Percentiles rank a stretch among this genome's conserved stretches.
These are phyloP conservation scores for Chinchilla lanigera DNA, from an alignment of 2,113 vertebrate genomes.

Conservation along the genomic window DNA sequence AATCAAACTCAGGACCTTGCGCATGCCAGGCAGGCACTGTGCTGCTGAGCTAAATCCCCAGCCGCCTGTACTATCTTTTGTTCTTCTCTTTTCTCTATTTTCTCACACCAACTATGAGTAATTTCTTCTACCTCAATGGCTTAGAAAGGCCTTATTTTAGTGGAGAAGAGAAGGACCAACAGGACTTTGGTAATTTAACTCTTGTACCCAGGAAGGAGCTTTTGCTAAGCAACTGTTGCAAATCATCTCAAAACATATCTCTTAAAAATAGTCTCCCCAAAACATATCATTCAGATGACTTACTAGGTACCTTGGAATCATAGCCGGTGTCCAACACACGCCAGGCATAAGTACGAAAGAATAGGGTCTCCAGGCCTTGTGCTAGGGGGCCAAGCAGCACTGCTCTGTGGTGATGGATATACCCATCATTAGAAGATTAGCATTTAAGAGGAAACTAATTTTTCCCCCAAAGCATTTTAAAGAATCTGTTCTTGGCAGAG, in stretches of 20 bases:
- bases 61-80: neutral
- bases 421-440: neutral
- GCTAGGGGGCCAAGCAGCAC: neutral
- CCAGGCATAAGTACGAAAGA: neutral
- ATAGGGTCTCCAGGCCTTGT: neutral
- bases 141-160: neutral
- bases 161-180: neutral
- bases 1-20: no score
- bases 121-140: neutral
- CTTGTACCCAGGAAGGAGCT: neutral
- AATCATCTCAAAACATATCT: neutral
- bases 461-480: neutral
- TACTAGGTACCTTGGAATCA: neutral
- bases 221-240: neutral
- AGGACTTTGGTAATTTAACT: neutral
- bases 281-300: neutral
- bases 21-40: no score
- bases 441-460: neutral
- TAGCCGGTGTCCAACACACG: no score
- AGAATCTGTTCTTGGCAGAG: slow-evolving; percentile 22
- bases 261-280: neutral
- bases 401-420: neutral
- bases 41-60: no score
- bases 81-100: neutral
- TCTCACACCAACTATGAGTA: neutral